Evolutionary conservation across 1,140 invertebrate species (phyloP), one percentile per base, ranked within the genome.

Genomic region (Drosophila quadrilineata): DNA sequence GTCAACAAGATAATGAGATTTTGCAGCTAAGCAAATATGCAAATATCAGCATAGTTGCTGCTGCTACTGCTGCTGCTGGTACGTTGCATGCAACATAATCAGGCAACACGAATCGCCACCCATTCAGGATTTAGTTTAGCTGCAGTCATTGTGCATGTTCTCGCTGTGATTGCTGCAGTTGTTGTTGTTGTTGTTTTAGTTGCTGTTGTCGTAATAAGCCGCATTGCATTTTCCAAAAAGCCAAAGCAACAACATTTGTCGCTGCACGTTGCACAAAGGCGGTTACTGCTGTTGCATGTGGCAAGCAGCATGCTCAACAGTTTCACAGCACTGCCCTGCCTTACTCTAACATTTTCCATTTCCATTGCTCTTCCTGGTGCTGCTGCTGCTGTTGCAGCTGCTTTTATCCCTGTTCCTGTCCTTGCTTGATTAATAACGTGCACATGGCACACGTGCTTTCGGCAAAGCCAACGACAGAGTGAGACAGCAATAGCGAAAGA

Each of bases 1-100:
- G 73, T 82, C 77, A 77, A 84, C 77, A 77, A 63, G 65, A 77
- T 84, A 84, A 84, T 84, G 69, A 84, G 75, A 75, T 84, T 84
- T 84, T 62, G 58, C 31, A 50, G 14, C 33, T 33, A 14, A 29
- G 45, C 43, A 63, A 48, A 73, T 74, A 74, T 62, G 75, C 64
- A 77, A 74, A 64, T 65, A 71, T 70, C 43, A 43, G 54, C 66
- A 65, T 31, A 52, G 66, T 45, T 45, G 12, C 48, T 10, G 6
- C n/a, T 16, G 22, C 40, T 31, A 43, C 35, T 36, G 59, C 38
- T 45, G 8, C 35, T 38, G 31, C 19, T 35, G 24, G 31, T 33
- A 54, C 57, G 9, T 46, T 56, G 12, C 31, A 46, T 60, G 63
- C 38, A 43, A 52, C 54, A 60, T 57, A 28, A 31, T 36, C 56